Conservation (phyloP, 2,113 vertebrate genomes). For the Plotosus lineatus region DNA sequence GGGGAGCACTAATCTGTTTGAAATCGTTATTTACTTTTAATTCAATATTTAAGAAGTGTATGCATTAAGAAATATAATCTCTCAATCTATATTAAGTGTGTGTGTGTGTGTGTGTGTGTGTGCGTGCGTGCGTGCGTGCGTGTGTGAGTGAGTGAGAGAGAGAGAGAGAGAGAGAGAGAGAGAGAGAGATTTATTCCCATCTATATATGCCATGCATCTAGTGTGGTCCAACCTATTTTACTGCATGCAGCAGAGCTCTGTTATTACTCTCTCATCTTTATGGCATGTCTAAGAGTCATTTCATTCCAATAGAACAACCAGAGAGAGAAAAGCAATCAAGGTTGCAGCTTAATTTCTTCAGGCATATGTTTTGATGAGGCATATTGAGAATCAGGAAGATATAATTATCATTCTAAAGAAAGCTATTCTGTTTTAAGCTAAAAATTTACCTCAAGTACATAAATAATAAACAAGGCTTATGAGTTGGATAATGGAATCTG, state of each 20-base stretch:
- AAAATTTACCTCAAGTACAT: not conserved
- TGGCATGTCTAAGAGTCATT: not conserved
- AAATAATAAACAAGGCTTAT: not conserved
- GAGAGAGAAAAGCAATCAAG: not conserved
- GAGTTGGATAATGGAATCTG: conserved; percentile 1
- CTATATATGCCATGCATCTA: not conserved
- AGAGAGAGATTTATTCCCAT: not conserved
- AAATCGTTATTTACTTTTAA: not conserved
- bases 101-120: not conserved
- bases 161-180: not conserved
- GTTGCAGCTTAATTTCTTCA: not conserved
- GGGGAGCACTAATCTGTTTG: not conserved
- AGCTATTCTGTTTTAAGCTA: not conserved
- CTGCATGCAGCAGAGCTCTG: not conserved
- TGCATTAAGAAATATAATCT: not conserved
- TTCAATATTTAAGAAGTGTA: not conserved
- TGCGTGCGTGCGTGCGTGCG: not conserved
- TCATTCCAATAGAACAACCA: not conserved
- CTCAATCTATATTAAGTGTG: not conserved
- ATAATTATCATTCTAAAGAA: not conserved
- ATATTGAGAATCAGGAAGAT: not conserved
- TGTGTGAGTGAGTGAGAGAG: not conserved
- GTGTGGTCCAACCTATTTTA: conserved; percentile 3
- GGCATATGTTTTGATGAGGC: not conserved
- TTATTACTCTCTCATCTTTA: not conserved